phyloP scores from a whole-genome alignment of 2,113 vertebrate genomes.

The Siphamia tubifer region DNA sequence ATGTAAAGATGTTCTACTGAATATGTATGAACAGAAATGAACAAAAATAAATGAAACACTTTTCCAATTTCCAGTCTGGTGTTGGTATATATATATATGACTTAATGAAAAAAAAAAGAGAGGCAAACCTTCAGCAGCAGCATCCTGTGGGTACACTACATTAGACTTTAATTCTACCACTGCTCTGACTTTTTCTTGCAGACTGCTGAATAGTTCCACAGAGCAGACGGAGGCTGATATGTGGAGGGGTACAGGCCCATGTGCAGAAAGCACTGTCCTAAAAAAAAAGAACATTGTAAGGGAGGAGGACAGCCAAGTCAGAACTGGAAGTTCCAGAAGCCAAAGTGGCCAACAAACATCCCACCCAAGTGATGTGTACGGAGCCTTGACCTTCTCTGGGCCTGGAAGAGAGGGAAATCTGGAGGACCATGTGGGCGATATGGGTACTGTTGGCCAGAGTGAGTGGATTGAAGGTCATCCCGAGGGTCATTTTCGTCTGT shows the following conservation, averaged over 20 bases:
- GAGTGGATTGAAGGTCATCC: neutral
- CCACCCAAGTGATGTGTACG: neutral
- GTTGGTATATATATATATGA: neutral
- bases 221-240: constrained; percentile 12
- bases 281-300: neutral
- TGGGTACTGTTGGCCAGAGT: neutral
- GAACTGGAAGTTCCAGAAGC: neutral
- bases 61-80: neutral
- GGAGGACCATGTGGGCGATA: neutral
- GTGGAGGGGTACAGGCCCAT: neutral
- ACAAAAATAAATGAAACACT: neutral
- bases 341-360: neutral
- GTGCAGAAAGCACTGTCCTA: neutral
- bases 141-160: neutral
- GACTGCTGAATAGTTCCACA: constrained; percentile 59
- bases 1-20: neutral
- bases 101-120: neutral
- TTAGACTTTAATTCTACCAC: neutral
- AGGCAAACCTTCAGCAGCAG: neutral
- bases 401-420: constrained; percentile 3
- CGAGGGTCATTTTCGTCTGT: neutral
- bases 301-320: neutral
- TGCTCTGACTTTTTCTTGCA: constrained; percentile 15
- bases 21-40: neutral
- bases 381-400: neutral